Evolutionary conservation across 2,888 invertebrate species (phyloP).

Genomic region (Aporophyla nigra): DNA sequence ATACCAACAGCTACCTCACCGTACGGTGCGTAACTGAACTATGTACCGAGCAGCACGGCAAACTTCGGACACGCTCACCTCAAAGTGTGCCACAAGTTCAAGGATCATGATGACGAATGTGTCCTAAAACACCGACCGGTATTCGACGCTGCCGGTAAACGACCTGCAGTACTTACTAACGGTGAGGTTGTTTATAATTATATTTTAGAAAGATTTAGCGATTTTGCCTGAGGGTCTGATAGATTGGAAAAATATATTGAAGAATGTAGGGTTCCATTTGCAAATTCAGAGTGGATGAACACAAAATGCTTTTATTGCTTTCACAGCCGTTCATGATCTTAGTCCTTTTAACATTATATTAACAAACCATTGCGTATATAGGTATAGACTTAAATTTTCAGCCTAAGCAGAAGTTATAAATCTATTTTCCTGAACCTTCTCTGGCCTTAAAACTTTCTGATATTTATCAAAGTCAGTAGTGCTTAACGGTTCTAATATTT

Average conservation of each 20-base stretch:
- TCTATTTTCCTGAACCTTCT: not conserved
- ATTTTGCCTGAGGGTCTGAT: not conserved
- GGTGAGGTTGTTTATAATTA: constrained; percentile 36
- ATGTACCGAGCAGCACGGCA: constrained; percentile 38
- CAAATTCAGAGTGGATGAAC: constrained; percentile 7
- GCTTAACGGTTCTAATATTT: constrained; percentile 5
- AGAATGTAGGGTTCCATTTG: not conserved
- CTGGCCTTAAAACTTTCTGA: not conserved
- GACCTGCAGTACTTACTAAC: constrained; percentile 53
- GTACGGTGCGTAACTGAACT: constrained; percentile 44
- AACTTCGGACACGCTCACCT: constrained; percentile 64
- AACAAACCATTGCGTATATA: not conserved
- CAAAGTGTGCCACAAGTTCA: constrained; percentile 76
- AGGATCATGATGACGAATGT: constrained; percentile 72
- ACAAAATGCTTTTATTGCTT: not conserved
- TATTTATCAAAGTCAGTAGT: not conserved
- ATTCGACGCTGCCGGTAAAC: constrained; percentile 63
- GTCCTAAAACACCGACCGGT: constrained; percentile 68
- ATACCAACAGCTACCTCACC: constrained; percentile 22
- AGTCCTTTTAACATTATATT: not conserved
- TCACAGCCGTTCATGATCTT: not conserved
- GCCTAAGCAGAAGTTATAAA: not conserved
- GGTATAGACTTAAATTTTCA: not conserved
- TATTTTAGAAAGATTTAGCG: not conserved
- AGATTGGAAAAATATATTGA: too few relatives aligned